phyloP scores from a whole-genome alignment of 2,113 vertebrate genomes.

The Nymphicus hollandicus region DNA sequence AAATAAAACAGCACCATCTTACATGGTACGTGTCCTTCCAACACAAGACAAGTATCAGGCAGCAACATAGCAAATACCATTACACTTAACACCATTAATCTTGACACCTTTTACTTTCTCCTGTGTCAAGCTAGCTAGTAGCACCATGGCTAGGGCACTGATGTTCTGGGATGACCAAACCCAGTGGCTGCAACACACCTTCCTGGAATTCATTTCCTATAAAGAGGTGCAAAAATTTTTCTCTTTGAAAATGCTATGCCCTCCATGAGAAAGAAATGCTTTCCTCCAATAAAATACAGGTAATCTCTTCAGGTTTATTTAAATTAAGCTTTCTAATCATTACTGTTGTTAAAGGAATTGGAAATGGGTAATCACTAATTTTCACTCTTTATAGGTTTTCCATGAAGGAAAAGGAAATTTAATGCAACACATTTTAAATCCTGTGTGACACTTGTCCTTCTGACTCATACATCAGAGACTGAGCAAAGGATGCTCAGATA shows the following conservation, averaged over 20 bases:
- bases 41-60: neutral
- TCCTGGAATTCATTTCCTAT: neutral
- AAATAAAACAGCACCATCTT: neutral
- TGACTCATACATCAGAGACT: neutral
- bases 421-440: neutral
- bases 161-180: neutral
- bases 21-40: rapidly evolving
- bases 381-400: neutral
- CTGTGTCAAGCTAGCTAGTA: neutral
- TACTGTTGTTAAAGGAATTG: neutral
- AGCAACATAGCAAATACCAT: neutral
- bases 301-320: neutral
- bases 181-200: rapidly evolving
- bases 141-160: neutral
- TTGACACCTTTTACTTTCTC: neutral
- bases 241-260: neutral
- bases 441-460: neutral
- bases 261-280: neutral
- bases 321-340: neutral
- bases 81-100: neutral
- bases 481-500: neutral
- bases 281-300: neutral
- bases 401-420: neutral
- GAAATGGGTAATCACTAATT: neutral
- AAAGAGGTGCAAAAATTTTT: neutral